Evolutionary conservation across 2,113 vertebrate genomes (phyloP).

Genomic region (Ceyx melanurus): DNA sequence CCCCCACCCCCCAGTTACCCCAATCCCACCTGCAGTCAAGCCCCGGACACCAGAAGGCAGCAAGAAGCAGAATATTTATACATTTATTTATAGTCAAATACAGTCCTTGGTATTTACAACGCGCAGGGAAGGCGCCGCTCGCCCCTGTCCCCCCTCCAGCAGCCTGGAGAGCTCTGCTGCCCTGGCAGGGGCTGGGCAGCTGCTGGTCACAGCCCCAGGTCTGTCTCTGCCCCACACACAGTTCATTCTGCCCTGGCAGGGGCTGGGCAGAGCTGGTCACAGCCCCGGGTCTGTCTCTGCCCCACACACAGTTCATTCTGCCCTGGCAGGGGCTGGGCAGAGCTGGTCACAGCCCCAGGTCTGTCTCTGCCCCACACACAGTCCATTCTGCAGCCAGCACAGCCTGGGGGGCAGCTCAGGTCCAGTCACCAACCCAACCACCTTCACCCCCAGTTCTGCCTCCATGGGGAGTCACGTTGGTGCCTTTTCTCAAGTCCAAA

Average conservation of each 20-base stretch:
- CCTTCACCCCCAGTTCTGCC: too few species aligned
- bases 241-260: neutral
- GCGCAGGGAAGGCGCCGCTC: conserved; percentile 52
- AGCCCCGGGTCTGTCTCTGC: neutral
- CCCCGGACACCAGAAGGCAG: neutral
- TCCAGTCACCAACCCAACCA: too few species aligned
- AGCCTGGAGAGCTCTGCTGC: neutral
- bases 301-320: too few species aligned
- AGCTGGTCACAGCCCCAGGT: too few species aligned
- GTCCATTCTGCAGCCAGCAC: neutral
- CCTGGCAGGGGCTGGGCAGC: neutral
- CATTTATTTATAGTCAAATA: conserved; percentile 80
- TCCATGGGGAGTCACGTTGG: too few species aligned
- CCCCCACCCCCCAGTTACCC: too few species aligned
- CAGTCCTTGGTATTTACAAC: conserved; percentile 77
- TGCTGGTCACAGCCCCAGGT: neutral
- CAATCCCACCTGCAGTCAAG: neutral
- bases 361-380: neutral
- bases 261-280: too few species aligned
- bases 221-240: neutral
- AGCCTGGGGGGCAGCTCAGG: too few species aligned
- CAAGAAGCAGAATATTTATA: conserved; percentile 55
- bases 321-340: too few species aligned
- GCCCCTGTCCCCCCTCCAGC: conserved; percentile 31
- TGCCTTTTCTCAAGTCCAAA: neutral